A percentile compares a stretch with the other conserved stretches of the same genome.
Conservation (phyloP, 2,888 invertebrate genomes). For the Scaptomyza cyrtandrae region DNA sequence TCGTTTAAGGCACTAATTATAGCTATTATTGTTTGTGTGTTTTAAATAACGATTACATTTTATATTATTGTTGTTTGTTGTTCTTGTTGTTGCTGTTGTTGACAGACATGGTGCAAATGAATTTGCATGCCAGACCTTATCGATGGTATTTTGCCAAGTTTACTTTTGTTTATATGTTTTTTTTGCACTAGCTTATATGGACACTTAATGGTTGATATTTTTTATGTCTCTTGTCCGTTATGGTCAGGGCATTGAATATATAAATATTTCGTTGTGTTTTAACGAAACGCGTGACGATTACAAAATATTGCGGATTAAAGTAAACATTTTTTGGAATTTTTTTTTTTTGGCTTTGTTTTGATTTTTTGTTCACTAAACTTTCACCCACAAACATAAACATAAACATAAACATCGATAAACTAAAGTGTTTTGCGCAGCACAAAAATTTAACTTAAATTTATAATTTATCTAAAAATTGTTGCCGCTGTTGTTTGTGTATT, state of each 20-base stretch:
- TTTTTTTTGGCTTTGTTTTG: constrained; percentile 9
- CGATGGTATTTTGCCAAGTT: constrained; percentile 39
- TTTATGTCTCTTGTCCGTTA: constrained; percentile 39
- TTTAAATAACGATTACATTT: constrained; percentile 46
- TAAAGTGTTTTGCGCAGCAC: constrained; percentile 9
- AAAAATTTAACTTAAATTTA: constrained; percentile 30
- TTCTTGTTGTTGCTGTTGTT: constrained; percentile 9
- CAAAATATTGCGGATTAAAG: constrained; percentile 41
- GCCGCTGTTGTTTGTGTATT: constrained; percentile 30
- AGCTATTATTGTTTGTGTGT: constrained; percentile 13
- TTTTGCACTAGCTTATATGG: constrained; percentile 52
- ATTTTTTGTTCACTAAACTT: constrained; percentile 39
- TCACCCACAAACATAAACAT: constrained; percentile 49
- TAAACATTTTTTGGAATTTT: not conserved
- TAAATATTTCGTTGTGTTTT: constrained; percentile 18
- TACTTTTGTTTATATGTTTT: constrained; percentile 7
- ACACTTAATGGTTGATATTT: constrained; percentile 26
- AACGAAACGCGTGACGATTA: constrained; percentile 56
- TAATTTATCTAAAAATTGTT: not conserved
- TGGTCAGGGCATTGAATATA: constrained; percentile 73
- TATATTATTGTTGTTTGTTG: constrained; percentile 17
- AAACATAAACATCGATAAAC: not conserved
- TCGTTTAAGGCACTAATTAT: constrained; percentile 40
- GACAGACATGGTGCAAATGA: constrained; percentile 41
- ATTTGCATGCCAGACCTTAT: constrained; percentile 48